Base-by-base conservation (phyloP, 2,888 invertebrate genomes). In the Pelosia muscerda region DNA sequence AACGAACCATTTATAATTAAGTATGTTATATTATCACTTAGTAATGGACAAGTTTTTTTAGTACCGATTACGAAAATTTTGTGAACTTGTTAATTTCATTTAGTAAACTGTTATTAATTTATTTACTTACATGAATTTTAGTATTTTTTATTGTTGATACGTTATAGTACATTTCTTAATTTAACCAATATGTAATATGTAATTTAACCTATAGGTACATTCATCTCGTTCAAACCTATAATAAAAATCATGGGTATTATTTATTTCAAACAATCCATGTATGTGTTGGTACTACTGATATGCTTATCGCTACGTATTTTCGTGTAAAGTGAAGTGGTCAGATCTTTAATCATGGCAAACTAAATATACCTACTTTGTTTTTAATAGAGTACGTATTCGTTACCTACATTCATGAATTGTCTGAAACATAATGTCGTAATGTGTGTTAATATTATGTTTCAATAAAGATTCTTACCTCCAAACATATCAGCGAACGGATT, bases 401-500 rank as follows among this genome's bases (percentile, higher is more conserved):
- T 49, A 49, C 19, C 42, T n/a, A 49, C 59, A 23, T 38, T 59
- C 23, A 38, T 59, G 38, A 59, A 59, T 25, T 28, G 59, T 4
- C n/a, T 49, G 49, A n/a, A 49, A 49, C 49, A 49, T 13, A 19
- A 6, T 42, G 42, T 42, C 9, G 15, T 42, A 11, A 34, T 19
- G 42, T 42, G 6, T n/a, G n/a, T n/a, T n/a, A n/a, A n/a, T n/a
- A n/a, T n/a, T n/a, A n/a, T n/a, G n/a, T n/a, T n/a, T n/a, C n/a
- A n/a, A 28, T 38, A 68, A 62, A 54, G 22, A 19, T 54, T 53
- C 88, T 88, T 82, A 95, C 95, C 95, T 79, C 96, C 96, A 87
- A 97, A 97, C 96, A 97, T 97, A 85, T 98, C 97, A 53, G 98
- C 97, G 89, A 99, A 99, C 13, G 99, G 99, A 95, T 99, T 99